Base-by-base conservation (phyloP, 2,113 vertebrate species). In the Australoheros scitulus region DNA sequence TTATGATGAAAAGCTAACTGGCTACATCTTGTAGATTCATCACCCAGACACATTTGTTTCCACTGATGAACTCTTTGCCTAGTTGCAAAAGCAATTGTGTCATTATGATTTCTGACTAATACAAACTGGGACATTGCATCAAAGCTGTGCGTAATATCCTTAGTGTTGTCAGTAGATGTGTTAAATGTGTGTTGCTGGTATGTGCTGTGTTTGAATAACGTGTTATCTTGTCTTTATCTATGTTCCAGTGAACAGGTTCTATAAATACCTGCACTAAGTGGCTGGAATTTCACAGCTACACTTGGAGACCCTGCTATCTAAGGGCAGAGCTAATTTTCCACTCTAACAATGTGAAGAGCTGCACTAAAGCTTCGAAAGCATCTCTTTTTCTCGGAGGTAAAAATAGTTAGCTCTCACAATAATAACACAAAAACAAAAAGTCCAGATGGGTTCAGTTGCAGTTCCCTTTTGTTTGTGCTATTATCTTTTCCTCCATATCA, bases 181-280 rank as follows among this genome's bases (percentile, higher is more conserved):
- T 72, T 72, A 9, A 72, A 55, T 55, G 26, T 55, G 47, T 55
- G 68, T 32, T 72, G 47, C 1, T 55, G 68, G 6, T 72, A 11
- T 4, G 2, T 29, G 26, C 11, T 72, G 68, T 14, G 47, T 32
- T 72, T 26, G 72, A 84, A 84, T 80, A 76, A 89, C 61, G 38
- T 74, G 81, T 90, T 82, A 61, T 61, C 91, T 77, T 79, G 90
- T 78, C 85, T 79, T 95, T 93, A 95, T 95, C 93, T 41, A 32
- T 87, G 82, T 84, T 50, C 77, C 80, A 17, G 55, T 59, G 72
- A 92, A 84, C 81, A 76, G 80, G 50, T 24, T 87, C 94, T 96
- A 95, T 94, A 88, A 93, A 95, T 96, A 95, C 56, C 80, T 68
- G 36, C 84, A 24, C 65, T 90, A 93, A 95, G 94, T 90, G 91